Percentiles rank a stretch among this genome's conserved stretches.
Conservation (phyloP, 2,888 invertebrate genomes). For the Pollenia amentaria region DNA sequence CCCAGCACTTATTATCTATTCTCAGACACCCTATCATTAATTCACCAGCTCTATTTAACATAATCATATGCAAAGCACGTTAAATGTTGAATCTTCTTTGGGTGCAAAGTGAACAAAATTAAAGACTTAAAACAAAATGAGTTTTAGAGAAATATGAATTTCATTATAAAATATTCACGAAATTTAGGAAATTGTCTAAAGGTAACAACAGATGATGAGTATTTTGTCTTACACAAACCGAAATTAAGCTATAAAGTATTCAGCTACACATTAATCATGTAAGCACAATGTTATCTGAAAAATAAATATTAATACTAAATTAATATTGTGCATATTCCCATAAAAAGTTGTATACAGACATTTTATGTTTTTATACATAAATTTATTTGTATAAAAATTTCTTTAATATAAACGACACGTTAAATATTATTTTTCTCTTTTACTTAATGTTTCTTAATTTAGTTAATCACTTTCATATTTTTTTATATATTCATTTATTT, state of each 20-base stretch:
- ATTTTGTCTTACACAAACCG: conserved; percentile 11
- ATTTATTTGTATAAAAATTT: neutral
- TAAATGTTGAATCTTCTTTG: conserved; percentile 6
- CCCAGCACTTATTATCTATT: too few relatives aligned
- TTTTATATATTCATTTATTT: neutral
- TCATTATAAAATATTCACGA: neutral
- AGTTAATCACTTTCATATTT: conserved; percentile 30
- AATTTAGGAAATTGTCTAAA: conserved; percentile 35
- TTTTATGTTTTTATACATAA: neutral
- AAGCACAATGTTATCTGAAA: neutral
- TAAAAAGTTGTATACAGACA: too few relatives aligned
- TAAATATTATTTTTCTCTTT: conserved; percentile 23
- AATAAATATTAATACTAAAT: neutral
- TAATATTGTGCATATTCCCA: too few relatives aligned
- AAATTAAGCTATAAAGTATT: neutral
- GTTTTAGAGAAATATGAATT: conserved; percentile 16
- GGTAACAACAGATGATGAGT: neutral
- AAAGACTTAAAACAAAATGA: neutral
- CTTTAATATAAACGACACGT: neutral
- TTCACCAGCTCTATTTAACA: neutral
- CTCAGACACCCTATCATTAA: too few relatives aligned
- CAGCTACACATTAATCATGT: neutral
- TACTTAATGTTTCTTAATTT: conserved; percentile 15
- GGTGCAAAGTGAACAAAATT: conserved; percentile 1
- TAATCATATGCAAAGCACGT: conserved; percentile 55